Conservation (phyloP, 2,888 invertebrate species). For the Leptopilina syphax region DNA sequence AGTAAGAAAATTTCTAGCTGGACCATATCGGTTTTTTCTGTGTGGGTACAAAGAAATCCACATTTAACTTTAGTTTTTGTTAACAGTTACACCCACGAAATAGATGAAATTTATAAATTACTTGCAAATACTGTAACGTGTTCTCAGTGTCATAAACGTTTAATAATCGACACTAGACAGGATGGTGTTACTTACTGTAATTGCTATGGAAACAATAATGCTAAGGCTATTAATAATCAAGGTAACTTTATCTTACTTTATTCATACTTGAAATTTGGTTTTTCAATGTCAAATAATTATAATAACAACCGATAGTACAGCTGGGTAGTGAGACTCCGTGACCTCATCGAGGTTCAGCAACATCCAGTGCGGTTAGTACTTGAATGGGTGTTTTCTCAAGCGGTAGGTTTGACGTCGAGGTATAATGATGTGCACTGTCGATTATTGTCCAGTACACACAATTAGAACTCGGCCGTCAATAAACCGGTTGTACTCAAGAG, state of each 20-base stretch:
- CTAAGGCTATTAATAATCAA: constrained; percentile 42
- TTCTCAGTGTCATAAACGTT: constrained; percentile 76
- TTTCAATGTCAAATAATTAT: not conserved
- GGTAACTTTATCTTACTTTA: constrained; percentile 35
- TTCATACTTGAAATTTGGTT: not conserved
- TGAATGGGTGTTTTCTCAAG: too few relatives aligned
- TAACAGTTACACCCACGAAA: constrained; percentile 78
- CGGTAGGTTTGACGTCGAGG: too few relatives aligned
- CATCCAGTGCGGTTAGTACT: too few relatives aligned
- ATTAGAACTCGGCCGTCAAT: too few relatives aligned
- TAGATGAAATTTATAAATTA: constrained; percentile 79
- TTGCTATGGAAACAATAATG: constrained; percentile 68
- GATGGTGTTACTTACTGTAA: constrained; percentile 78
- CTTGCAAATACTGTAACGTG: constrained; percentile 79
- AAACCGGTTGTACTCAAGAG: too few relatives aligned
- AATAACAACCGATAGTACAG: not conserved
- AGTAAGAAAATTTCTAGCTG: too few relatives aligned
- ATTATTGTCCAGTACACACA: too few relatives aligned
- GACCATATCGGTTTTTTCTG: too few relatives aligned
- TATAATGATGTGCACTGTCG: too few relatives aligned
- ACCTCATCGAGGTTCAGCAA: too few relatives aligned
- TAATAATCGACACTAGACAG: constrained; percentile 74
- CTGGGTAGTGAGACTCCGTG: too few relatives aligned
- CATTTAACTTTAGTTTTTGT: constrained; percentile 46
- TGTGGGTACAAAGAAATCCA: not conserved